Evolutionary conservation across 1,140 invertebrate genomes (phyloP), one percentile per base, ranked within the genome.

Genomic region (Temnothorax nylanderi): DNA sequence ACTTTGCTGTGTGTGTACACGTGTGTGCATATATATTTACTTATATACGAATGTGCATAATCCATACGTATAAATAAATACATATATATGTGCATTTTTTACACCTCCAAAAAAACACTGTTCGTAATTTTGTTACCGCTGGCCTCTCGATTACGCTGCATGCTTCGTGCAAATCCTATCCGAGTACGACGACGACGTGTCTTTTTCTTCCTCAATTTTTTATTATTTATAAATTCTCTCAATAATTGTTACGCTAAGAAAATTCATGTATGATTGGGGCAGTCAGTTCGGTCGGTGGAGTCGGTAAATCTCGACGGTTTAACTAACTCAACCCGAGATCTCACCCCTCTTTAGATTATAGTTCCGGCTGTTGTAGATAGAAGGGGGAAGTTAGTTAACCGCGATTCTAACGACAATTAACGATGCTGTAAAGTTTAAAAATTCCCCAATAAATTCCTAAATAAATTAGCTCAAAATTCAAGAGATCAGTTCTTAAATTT

Each of bases 121-220:
- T 90, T 88, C 65, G 87, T 90, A 86, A 90, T 51, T 92, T 93
- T 91, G 91, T 26, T 94, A 93, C 92, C 87, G 90, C 93, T 94
- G 93, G 92, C 93, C 90, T 94, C 80, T 94, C 80, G 62, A 91
- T 76, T 92, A 92, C 91, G 92, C 92, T 94, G 94, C 94, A 95
- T 95, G 94, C 91, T 93, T 88, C 88, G 92, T 94, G 88, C 26
- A 56, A 88, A 58, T 91, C 88, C 87, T 92, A 92, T 88, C 92
- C 93, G 93, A 94, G 93, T 94, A 94, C 92, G 94, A 92, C 91
- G 93, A 93, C 91, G 87, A 76, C 3, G 32, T 26, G 26, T 69
- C 7, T 74, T 41, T 74, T 47, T 80, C n/a, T 18, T 56, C 10
- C 18, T 37, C 18, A 26, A 32, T 58, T 58, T 65, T 72, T 80